phyloP scores from a whole-genome alignment of 2,113 vertebrate genomes.

The Strix aluco region DNA sequence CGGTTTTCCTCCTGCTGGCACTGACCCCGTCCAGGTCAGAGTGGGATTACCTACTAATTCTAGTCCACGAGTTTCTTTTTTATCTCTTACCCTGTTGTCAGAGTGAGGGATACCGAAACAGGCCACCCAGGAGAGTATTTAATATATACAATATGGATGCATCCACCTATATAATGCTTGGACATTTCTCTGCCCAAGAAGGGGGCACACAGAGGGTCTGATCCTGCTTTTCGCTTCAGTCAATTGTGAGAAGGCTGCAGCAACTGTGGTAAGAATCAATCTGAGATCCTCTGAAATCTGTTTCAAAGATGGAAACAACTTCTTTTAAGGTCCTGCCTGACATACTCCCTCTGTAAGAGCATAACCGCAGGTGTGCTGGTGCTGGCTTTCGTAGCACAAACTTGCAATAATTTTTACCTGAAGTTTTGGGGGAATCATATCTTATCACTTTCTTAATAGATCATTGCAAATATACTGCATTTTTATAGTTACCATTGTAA shows the following conservation, averaged over 20 bases:
- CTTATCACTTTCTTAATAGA: not conserved
- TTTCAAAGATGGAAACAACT: not conserved
- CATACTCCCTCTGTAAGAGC: not conserved
- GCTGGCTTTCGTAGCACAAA: not conserved
- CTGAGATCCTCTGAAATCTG: not conserved
- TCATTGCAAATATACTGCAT: not conserved
- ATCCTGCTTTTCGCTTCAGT: not conserved
- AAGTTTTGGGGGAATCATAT: not conserved
- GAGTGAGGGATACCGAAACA: not conserved
- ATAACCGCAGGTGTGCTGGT: not conserved
- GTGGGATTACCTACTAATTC: not conserved
- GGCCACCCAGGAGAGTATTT: not conserved
- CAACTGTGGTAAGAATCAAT: not conserved
- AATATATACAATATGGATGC: accelerated
- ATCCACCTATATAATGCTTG: no score
- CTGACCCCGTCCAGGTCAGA: not conserved
- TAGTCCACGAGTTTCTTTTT: not conserved
- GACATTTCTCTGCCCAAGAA: not conserved
- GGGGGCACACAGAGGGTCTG: not conserved
- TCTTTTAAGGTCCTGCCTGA: not conserved
- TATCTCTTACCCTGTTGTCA: not conserved
- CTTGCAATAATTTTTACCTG: not conserved
- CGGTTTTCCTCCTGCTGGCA: not conserved
- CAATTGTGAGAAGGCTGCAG: not conserved
- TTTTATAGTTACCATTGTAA: not conserved